A percentile compares a stretch with the other conserved stretches of the same genome.
These are phyloP conservation scores for Sakesphorus luctuosus DNA, from an alignment of 2,113 vertebrate species.

Conservation along the genomic window DNA sequence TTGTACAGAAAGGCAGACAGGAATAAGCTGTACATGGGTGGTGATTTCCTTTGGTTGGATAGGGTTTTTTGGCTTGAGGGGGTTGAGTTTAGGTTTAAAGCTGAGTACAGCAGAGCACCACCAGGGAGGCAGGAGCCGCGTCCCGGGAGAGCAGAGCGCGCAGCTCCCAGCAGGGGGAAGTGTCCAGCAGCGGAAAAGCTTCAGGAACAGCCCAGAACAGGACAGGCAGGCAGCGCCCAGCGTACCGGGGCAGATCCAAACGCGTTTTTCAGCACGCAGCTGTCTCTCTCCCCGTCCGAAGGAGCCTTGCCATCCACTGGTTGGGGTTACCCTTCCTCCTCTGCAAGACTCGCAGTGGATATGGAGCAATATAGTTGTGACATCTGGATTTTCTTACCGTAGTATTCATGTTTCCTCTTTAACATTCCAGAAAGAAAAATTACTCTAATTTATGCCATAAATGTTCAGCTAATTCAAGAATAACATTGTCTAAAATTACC, in stretches of 20 bases:
- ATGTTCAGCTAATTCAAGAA: conserved; percentile 14
- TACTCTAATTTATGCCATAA: conserved; percentile 2
- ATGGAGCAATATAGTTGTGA: not conserved
- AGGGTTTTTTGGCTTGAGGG: accelerated
- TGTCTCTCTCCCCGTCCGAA: not conserved
- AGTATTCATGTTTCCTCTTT: not conserved
- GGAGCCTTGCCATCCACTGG: not conserved
- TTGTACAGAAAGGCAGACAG: not conserved
- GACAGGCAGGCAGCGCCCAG: not conserved
- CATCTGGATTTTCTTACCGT: conserved; percentile 49
- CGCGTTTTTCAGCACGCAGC: accelerated
- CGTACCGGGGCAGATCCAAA: not conserved
- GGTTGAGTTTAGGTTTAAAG: not conserved
- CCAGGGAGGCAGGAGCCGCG: not conserved
- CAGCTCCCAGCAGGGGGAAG: conserved; percentile 10
- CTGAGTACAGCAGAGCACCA: not conserved
- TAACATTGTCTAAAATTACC: not conserved
- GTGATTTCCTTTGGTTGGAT: no score
- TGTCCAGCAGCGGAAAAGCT: not conserved
- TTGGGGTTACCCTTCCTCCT: not conserved
- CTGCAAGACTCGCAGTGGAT: not conserved
- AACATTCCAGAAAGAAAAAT: conserved; percentile 40
- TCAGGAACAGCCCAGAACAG: not conserved
- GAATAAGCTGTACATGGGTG: not conserved
- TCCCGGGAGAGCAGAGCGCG: accelerated